Base-by-base conservation (phyloP, 2,797 vertebrate genomes). In the Pagetopsis macropterus region DNA sequence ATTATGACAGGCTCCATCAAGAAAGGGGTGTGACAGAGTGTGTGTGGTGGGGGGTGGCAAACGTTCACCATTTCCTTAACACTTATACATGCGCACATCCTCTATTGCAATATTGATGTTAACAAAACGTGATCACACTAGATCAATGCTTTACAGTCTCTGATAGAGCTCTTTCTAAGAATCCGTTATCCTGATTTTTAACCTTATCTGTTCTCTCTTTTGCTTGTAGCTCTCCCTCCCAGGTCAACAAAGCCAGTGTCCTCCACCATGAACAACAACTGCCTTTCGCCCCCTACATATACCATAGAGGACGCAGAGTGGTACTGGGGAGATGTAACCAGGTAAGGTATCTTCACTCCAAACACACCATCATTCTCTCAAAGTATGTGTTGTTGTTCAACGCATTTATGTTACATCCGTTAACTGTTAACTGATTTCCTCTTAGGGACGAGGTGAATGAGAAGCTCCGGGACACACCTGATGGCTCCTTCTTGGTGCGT, bases 251-350 rank as follows among this genome's bases (percentile, higher is more conserved):
- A 96, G 85, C 93, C 96, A 84, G 90, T 88, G 91, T 95, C 93
- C 86, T 93, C 95, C 84, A 87, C 94, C 69, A 91, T 93, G 90
- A 94, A 94, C 71, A 95, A 95, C 86, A 95, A 91, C 84, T 86
- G 94, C 81, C 87, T 77, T 84, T 88, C 71, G 84, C 81, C 87
- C 70, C 94, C 94, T 63, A 80, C 72, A 48, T 89, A 91, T 64
- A 91, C 93, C 56, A 94, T 99, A 67, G 95, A 97, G 91, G 97
- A 98, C 27, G 96, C 97, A 0, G 96, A 98, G 74, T 99, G 97
- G 97, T 99, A 99, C 81, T 99, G 98, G 97, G 97, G 97, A 44
- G 97, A 98, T 81, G 96, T 98, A 78, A 96, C 96, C 81, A 96
- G 98, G 97, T 99, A 94, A 94, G 49, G 21, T 5, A 15, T 3